Percentiles rank a stretch among this genome's conserved stretches.
Evolutionary conservation across 2,797 vertebrate genomes (phyloP).

Genomic region (Sebastes goodei): DNA sequence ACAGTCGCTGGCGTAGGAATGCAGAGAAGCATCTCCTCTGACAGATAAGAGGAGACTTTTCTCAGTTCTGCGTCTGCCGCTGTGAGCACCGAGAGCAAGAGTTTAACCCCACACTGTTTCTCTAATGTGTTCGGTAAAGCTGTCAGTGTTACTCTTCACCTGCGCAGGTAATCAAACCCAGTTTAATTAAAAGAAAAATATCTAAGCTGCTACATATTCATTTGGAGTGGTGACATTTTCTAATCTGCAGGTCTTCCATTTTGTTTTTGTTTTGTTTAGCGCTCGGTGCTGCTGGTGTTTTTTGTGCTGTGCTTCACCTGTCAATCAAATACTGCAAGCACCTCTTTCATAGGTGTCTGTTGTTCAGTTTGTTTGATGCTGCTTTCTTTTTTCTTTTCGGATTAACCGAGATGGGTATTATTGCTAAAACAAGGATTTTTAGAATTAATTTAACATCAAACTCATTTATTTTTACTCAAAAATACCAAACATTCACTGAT

Average conservation of each 20-base stretch:
- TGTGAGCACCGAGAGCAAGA: background rate
- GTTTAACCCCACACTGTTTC: background rate
- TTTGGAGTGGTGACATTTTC: background rate
- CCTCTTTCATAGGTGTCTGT: background rate
- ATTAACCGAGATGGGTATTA: background rate
- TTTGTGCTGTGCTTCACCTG: background rate
- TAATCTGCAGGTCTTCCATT: background rate
- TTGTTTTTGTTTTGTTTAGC: background rate
- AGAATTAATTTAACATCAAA: background rate
- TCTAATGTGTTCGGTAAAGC: background rate
- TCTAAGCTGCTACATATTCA: background rate
- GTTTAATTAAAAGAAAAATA: background rate
- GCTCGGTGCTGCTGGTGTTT: background rate
- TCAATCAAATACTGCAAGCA: background rate
- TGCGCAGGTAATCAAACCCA: background rate
- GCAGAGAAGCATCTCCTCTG: background rate
- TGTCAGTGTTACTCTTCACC: background rate
- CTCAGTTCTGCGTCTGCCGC: background rate
- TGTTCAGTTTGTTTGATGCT: background rate
- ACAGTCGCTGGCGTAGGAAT: background rate
- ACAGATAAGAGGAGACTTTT: conserved; percentile 7
- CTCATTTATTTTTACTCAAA: background rate
- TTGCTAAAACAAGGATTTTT: background rate
- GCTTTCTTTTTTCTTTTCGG: background rate
- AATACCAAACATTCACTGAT: background rate